Base-by-base conservation (phyloP, 30 jellyfish, hydroid and myxozoan genomes). In the Phacellophora camtschatica region DNA sequence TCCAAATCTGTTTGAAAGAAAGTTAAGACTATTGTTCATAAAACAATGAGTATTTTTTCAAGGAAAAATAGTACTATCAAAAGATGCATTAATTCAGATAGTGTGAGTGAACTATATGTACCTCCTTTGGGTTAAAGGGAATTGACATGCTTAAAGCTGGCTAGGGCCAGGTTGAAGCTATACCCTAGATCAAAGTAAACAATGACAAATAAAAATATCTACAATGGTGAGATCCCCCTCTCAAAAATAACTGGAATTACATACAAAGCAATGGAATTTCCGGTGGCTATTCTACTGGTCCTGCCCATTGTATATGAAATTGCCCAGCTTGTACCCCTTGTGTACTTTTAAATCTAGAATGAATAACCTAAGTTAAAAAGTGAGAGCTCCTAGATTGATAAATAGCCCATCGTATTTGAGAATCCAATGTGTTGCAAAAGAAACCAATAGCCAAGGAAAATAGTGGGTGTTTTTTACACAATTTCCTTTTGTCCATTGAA, bases 31-130 rank as follows among this genome's bases (percentile, higher is more conserved):
- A 53, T 53, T 53, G 67, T 18, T 53, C 67, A 53, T 6, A 53
- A 53, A 53, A 53, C 18, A 53, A 23, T 53, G 18, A 53, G 10
- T 9, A 53, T 53, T 23, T 53, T 53, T 53, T 53, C 67, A 53
- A 53, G 9, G 67, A 23, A 53, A 53, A 53, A 13, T 53, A 18
- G 53, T 39, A 6, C 18, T 53, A 6, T 6, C 23, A 53, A 53
- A 53, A 53, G 67, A 53, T 53, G 67, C 67, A 53, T 53, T 53
- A 9, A 53, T 53, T 53, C 67, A 53, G 23, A 53, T 6, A 53
- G 9, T 53, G 67, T 53, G 67, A 53, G 67, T 53, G 67, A 53
- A 53, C 67, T 53, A 53, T 53, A 23, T 53, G 67, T 53, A 53
- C 67, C 67, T 6, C 23, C 67, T 53, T 53, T 53, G 23, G 23